Base-by-base conservation (phyloP, 2,113 vertebrate genomes). In the Aphyosemion australe region DNA sequence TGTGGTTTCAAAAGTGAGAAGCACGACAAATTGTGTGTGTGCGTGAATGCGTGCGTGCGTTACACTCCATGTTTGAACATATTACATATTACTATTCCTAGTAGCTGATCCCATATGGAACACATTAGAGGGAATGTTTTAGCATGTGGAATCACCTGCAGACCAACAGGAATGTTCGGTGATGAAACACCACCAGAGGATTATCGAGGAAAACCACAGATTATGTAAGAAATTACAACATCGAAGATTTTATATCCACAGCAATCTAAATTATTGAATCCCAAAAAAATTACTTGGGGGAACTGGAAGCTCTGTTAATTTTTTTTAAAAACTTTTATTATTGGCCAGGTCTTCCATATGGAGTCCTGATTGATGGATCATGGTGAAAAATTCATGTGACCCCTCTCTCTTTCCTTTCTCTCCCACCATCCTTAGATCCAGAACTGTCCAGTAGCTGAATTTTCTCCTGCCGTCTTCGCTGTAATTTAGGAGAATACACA, bases 291-390 rank as follows among this genome's bases (percentile, higher is more conserved):
- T 20, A 61, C 76, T 74, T 51, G 62, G 79, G 85, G 79, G 83
- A 89, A 41, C 32, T 70, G 70, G 62, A 75, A 71, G 64, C 47
- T 57, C 60, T 69, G 57, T 82, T 76, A 69, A 77, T 87, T 68
- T 80, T 89, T 86, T 84, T 89, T 88, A 87, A 85, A n/a, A n/a
- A n/a, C n/a, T n/a, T n/a, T n/a, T n/a, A n/a, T n/a, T 87, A 71
- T 61, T 68, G 61, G 78, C 66, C 62, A 74, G 80, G 72, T 69
- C 37, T 54, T 62, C 61, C 76, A 77, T 69, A 74, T 60, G 45
- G 46, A 60, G 74, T 77, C 77, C 61, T 84, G 79, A 79, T 80
- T 87, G 87, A 86, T 73, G 80, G 63, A 80, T 84, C 46, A 34
- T 53, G 42, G 45, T 79, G 51, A 85, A 89, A 88, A 75, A 85